These are phyloP conservation scores for Agonopterix alstromeriana DNA, from an alignment of 2,888 invertebrate species.

Conservation along the genomic window DNA sequence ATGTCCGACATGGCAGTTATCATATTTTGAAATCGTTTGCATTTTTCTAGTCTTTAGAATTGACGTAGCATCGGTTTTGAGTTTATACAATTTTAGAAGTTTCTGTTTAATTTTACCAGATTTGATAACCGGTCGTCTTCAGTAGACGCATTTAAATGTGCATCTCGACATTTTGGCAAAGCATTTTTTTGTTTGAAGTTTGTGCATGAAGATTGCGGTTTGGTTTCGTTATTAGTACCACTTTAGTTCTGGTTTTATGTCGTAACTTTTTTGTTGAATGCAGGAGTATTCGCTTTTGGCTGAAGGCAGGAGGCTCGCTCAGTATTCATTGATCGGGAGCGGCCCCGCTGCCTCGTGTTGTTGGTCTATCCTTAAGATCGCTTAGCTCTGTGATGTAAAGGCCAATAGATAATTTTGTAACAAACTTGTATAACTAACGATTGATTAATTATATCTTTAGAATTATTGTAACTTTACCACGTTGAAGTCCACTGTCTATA, in stretches of 20 bases:
- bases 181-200: constrained; percentile 27
- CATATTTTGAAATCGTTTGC: constrained; percentile 59
- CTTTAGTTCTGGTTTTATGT: constrained; percentile 7
- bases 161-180: constrained; percentile 28
- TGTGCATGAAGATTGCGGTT: constrained; percentile 21
- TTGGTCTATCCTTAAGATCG: constrained; percentile 48
- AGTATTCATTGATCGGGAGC: constrained; percentile 8
- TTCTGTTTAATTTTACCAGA: constrained; percentile 7
- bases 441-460: constrained; percentile 58
- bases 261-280: constrained; percentile 10
- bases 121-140: constrained; percentile 3
- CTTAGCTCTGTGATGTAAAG: constrained; percentile 73
- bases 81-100: constrained; percentile 20
- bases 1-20: constrained; percentile 15
- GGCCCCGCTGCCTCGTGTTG: constrained; percentile 18
- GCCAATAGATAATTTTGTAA: constrained; percentile 74
- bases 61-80: constrained; percentile 37
- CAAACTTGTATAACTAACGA: constrained; percentile 67
- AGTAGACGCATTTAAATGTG: constrained; percentile 36
- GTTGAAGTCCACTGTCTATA: constrained; percentile 67
- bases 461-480: constrained; percentile 66
- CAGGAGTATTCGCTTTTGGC: constrained; percentile 13
- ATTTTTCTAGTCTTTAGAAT: constrained; percentile 72
- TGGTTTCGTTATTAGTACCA: constrained; percentile 14
- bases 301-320: constrained; percentile 11